phyloP scores from a whole-genome alignment of 2,113 vertebrate genomes.

The Progne subis region DNA sequence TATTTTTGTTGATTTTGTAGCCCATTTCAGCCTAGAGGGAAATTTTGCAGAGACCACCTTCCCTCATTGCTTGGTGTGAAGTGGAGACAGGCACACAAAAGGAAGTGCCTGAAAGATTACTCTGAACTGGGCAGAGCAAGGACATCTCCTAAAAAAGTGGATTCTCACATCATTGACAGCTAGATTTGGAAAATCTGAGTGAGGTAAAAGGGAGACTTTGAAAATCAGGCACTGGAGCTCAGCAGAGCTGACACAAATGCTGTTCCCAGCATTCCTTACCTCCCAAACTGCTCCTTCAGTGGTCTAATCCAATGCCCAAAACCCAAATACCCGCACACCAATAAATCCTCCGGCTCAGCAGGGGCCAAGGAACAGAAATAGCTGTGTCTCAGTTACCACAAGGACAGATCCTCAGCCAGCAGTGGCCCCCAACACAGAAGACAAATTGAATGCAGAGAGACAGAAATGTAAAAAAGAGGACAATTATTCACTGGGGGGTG shows the following conservation, averaged over 20 bases:
- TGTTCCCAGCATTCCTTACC: slow-evolving; percentile 33
- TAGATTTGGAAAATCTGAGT: slow-evolving; percentile 21
- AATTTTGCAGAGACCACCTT: background rate
- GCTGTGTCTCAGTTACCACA: background rate
- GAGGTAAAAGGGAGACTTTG: background rate
- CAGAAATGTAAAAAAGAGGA: background rate
- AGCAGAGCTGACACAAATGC: background rate
- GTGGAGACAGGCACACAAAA: background rate
- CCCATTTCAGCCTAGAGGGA: background rate
- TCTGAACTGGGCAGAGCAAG: background rate
- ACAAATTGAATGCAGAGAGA: slow-evolving; percentile 47
- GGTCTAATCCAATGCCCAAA: background rate
- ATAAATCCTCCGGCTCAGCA: slow-evolving; percentile 34
- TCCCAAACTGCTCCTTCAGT: slow-evolving; percentile 30
- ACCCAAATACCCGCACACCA: background rate
- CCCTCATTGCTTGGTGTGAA: background rate
- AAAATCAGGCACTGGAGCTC: background rate
- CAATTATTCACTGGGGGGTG: background rate
- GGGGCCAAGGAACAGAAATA: slow-evolving; percentile 33
- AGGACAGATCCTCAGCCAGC: slow-evolving; percentile 34
- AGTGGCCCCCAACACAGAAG: slow-evolving; percentile 21
- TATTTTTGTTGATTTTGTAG: background rate
- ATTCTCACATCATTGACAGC: background rate
- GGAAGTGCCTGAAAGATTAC: background rate
- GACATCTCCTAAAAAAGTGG: background rate